Conservation (phyloP, 2,888 invertebrate species). For the Lordiphosa andalusiaca region DNA sequence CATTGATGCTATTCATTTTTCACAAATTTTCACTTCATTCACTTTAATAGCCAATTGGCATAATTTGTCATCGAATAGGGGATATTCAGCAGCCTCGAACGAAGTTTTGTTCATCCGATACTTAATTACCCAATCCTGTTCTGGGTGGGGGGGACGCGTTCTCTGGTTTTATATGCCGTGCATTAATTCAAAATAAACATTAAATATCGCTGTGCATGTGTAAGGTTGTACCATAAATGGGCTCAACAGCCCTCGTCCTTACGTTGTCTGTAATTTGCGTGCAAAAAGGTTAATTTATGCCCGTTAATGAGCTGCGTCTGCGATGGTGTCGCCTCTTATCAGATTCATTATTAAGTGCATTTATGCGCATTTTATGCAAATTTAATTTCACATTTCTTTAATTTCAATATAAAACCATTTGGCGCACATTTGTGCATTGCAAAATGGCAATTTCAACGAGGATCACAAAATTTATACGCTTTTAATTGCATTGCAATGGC, state of each 20-base stretch:
- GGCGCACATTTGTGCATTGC: conserved; percentile 41
- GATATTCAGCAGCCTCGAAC: background rate
- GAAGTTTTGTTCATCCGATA: no score
- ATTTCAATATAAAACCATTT: conserved; percentile 66
- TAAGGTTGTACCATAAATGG: conserved; percentile 21
- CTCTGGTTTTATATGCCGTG: no score
- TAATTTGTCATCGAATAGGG: background rate
- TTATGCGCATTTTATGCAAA: conserved; percentile 37
- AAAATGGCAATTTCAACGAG: conserved; percentile 51
- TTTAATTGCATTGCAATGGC: conserved; percentile 63
- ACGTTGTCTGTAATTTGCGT: conserved; percentile 35
- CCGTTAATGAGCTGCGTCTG: conserved; percentile 67
- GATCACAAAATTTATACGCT: conserved; percentile 56
- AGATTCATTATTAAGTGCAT: conserved; percentile 63
- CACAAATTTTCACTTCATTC: conserved; percentile 1
- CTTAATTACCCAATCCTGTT: no score
- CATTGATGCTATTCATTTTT: no score
- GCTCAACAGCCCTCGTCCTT: conserved; percentile 11
- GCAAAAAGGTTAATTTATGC: conserved; percentile 62
- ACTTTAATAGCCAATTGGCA: background rate
- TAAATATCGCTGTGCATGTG: conserved; percentile 38
- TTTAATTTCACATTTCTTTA: conserved; percentile 56
- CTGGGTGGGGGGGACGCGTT: no score
- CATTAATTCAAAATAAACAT: conserved; percentile 26
- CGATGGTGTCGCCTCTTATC: conserved; percentile 49